Evolutionary conservation across 1,140 invertebrate species (phyloP).

Genomic region (Drosophila ogumai): DNA sequence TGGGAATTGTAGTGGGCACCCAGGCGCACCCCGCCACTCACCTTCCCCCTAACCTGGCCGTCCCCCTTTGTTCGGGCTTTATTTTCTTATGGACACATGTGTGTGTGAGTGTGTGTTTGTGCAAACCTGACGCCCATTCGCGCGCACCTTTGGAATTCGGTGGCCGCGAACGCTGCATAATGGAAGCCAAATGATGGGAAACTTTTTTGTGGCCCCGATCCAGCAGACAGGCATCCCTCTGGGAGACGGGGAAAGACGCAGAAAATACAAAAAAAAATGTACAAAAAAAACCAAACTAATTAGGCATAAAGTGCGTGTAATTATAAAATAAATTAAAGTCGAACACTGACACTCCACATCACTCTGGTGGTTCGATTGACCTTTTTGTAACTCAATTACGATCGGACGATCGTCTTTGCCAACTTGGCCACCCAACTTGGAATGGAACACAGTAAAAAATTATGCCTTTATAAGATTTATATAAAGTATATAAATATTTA

Average conservation of each 20-base stretch:
- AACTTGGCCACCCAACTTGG: constrained; percentile 64
- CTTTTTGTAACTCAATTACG: constrained; percentile 83
- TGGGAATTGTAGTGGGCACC: constrained; percentile 75
- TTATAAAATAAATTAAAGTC: constrained; percentile 75
- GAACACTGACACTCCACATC: constrained; percentile 58
- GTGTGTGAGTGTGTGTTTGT: constrained; percentile 19
- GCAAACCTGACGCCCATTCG: constrained; percentile 65
- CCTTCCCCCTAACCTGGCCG: not conserved
- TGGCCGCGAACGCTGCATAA: constrained; percentile 82
- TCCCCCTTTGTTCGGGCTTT: constrained; percentile 38
- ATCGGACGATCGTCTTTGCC: constrained; percentile 29
- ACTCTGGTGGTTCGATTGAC: constrained; percentile 58
- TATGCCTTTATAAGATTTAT: not conserved
- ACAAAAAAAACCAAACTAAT: constrained; percentile 63
- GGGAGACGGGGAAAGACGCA: not conserved
- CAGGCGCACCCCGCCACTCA: constrained; percentile 55
- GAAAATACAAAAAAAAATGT: not conserved
- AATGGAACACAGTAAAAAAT: constrained; percentile 12
- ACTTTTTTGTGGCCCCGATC: constrained; percentile 67
- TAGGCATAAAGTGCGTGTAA: constrained; percentile 73
- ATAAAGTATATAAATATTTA: not conserved
- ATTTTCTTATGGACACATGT: constrained; percentile 14
- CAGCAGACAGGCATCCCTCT: constrained; percentile 11
- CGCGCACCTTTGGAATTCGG: constrained; percentile 76
- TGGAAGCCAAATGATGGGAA: constrained; percentile 82